Percentiles rank a stretch among this genome's conserved stretches.
These are phyloP conservation scores for Rhinogobius similis DNA, from an alignment of 2,113 vertebrate genomes.

Conservation along the genomic window DNA sequence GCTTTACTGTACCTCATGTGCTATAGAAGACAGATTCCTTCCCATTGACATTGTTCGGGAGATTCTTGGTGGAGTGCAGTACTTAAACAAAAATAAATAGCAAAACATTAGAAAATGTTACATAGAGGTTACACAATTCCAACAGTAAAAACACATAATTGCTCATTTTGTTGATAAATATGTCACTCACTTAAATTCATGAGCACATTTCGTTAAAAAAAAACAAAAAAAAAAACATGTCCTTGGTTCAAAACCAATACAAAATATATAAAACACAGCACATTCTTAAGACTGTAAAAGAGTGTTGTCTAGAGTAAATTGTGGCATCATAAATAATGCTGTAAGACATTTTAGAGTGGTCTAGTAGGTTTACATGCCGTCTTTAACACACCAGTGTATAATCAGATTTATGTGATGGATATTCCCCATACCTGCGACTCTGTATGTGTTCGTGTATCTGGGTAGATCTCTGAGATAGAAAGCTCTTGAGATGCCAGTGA, in stretches of 20 bases:
- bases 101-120: background rate
- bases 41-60: conserved; percentile 71
- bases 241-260: conserved; percentile 17
- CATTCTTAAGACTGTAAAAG: background rate
- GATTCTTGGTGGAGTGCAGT: conserved; percentile 72
- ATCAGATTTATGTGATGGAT: conserved; percentile 4
- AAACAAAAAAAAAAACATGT: background rate
- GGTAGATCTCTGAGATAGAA: conserved; percentile 74
- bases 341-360: conserved; percentile 22
- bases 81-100: conserved; percentile 52
- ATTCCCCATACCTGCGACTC: conserved; percentile 64
- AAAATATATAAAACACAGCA: background rate
- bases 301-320: conserved; percentile 33
- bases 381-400: background rate
- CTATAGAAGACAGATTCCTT: conserved; percentile 69
- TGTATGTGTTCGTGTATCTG: conserved; percentile 39
- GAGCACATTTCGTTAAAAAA: no score
- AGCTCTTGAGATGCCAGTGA: conserved; percentile 69
- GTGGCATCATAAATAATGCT: conserved; percentile 38
- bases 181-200: background rate
- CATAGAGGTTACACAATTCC: background rate
- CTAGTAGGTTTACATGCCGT: background rate
- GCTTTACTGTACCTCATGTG: conserved; percentile 62
- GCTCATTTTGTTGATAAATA: background rate
- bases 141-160: background rate